Evolutionary conservation across 2,113 vertebrate genomes (phyloP).

Genomic region (Mellivora capensis): DNA sequence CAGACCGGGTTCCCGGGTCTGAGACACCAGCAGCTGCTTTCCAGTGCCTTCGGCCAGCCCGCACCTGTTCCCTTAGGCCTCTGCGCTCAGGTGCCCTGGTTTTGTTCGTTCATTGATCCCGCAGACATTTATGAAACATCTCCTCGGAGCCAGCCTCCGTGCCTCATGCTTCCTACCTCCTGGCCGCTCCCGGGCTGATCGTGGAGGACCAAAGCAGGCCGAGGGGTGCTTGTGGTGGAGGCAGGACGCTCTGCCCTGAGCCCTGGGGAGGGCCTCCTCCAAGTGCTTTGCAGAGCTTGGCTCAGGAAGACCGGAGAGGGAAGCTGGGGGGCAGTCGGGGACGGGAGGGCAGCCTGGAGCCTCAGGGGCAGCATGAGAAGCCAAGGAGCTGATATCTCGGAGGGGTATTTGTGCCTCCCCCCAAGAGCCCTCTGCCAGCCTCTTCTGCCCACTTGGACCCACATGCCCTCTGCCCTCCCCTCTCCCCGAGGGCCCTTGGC

Average conservation of each 20-base stretch:
- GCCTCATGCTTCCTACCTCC: rapidly evolving
- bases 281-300: background rate
- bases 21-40: background rate
- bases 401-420: too few species aligned
- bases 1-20: background rate
- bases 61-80: background rate
- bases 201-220: background rate
- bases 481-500: background rate
- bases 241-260: background rate
- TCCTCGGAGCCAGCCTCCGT: background rate
- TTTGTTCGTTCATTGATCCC: too few species aligned
- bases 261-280: background rate
- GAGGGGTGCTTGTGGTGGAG: rapidly evolving
- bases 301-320: background rate
- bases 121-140: rapidly evolving
- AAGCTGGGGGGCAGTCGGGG: too few species aligned
- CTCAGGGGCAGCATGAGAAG: rapidly evolving
- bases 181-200: rapidly evolving
- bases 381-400: background rate
- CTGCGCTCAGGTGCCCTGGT: background rate
- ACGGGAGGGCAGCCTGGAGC: background rate
- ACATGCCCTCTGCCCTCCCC: too few species aligned
- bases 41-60: background rate
- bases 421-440: background rate
- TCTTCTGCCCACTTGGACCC: background rate